Conservation (phyloP, 2,113 vertebrate species). For the Dendropsophus ebraccatus region DNA sequence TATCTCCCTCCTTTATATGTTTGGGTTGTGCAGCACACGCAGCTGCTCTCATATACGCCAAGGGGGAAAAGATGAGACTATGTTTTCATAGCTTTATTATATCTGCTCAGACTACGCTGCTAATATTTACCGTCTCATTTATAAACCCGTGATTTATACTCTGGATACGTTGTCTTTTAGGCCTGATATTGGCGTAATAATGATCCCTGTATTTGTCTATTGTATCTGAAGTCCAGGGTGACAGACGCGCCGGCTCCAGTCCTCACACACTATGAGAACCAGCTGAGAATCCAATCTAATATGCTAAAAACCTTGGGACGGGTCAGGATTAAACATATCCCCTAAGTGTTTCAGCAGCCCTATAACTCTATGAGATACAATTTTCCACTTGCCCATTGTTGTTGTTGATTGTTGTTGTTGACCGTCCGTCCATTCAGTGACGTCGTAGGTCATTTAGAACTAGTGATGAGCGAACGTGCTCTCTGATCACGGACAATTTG, state of each 20-base stretch:
- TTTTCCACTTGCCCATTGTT: background rate
- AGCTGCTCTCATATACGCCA: background rate
- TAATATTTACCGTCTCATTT: background rate
- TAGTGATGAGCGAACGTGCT: no score
- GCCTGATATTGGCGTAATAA: background rate
- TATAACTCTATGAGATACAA: background rate
- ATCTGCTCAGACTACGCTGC: background rate
- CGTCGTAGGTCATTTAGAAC: no score
- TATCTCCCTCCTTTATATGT: background rate
- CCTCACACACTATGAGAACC: slow-evolving; percentile 5
- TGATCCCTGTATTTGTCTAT: slow-evolving; percentile 12
- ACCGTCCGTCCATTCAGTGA: background rate
- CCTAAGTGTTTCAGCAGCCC: background rate
- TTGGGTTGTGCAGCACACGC: background rate
- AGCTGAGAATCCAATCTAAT: slow-evolving; percentile 21
- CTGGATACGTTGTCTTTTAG: background rate
- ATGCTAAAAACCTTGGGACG: slow-evolving; percentile 19
- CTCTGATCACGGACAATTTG: no score
- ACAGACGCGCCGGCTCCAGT: slow-evolving; percentile 16
- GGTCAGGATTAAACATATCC: background rate
- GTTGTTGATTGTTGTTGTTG: background rate
- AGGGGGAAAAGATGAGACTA: background rate
- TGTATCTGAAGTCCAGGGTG: slow-evolving; percentile 36
- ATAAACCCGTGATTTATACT: background rate
- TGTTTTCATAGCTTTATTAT: background rate